Base-by-base conservation (phyloP, 30 jellyfish, hydroid and myxozoan genomes). In the Cassiopea xamachana region DNA sequence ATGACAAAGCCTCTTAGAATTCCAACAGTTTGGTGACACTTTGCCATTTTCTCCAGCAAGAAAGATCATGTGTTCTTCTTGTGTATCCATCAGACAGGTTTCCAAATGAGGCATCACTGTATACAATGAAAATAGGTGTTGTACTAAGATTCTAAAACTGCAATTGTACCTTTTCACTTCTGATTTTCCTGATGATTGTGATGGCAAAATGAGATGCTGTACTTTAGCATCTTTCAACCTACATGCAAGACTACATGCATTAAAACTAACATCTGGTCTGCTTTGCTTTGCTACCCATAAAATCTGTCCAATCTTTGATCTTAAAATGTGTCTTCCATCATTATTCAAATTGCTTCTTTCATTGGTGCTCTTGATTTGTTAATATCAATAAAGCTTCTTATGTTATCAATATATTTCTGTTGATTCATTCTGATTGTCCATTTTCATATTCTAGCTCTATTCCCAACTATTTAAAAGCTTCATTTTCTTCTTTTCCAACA, bases 201-300 rank as follows among this genome's bases (percentile, higher is more conserved):
- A 0, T 55, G 39, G 39, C 64, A 55, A 55, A 55, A 55, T 10
- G 10, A 55, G 12, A 10, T 55, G 7, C 7, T 55, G 7, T 55
- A 55, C 64, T 55, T 6, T 55, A 55, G 64, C 64, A 55, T 10
- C 64, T 55, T 55, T 55, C 7, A 55, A 6, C 12, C 12, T 55
- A 55, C 64, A 55, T 3, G 10, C 12, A 6, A 55, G 12, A 55
- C 7, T 10, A 3, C 10, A 55, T 10, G 12, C 69, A 76, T 76
- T 77, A 76, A 76, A 76, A 8, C 10, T 5, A 17, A 76, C 7
- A 16, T 76, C 85, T 76, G 85, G 85, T 76, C 85, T 76, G 43
- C 59, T 76, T 46, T 76, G 85, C 7, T 48, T 6, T 8, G 78
- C 78, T 7, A 69, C 78, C 78, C 78, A 69, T 17, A 18, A 7